Base-by-base conservation (phyloP, 2,888 invertebrate species). In the Amphimallon solstitiale region DNA sequence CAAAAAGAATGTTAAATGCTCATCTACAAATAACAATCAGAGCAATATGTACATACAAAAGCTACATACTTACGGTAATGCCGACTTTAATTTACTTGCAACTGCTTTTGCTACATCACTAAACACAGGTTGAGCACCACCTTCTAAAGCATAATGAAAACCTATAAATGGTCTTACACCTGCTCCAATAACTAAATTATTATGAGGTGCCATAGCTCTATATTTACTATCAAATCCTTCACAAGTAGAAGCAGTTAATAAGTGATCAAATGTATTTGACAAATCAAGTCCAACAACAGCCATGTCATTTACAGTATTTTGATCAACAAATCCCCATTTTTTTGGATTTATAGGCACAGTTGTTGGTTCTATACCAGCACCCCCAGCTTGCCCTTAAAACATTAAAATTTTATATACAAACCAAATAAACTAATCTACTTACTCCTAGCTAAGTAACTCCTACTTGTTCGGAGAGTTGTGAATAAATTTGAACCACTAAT, bases 101-200 rank as follows among this genome's bases (percentile, higher is more conserved):
- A 97, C 93, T 61, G 94, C 95, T 79, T 93, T 90, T 0, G 96
- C 96, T n/a, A 97, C 94, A 79, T 97, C 96, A 56, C 93, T 90
- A 10, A 97, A 84, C 10, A 92, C 87, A 0, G 93, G 93, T 29
- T 92, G 92, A 14, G 91, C 85, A 19, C 72, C 72, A 17, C 95
- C 96, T 86, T 97, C 97, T 61, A 94, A 85, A 4, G 94, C 95
- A 82, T 92, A 93, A 82, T 95, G 95, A 81, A 95, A 95, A 1
- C 93, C 94, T 66, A 95, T 80, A 81, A 90, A 97, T 0, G 97
- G 97, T 67, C 90, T 89, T 4, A 88, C 86, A 0, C 97, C 97
- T 6, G 89, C 89, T 7, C 91, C 90, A 43, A 95, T 80, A 37
- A 94, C 89, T 52, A 94, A 83, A 15, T 89, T 90, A 68, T 90